Conservation (phyloP, 2,797 vertebrate species). For the Cirrhinus mrigala region DNA sequence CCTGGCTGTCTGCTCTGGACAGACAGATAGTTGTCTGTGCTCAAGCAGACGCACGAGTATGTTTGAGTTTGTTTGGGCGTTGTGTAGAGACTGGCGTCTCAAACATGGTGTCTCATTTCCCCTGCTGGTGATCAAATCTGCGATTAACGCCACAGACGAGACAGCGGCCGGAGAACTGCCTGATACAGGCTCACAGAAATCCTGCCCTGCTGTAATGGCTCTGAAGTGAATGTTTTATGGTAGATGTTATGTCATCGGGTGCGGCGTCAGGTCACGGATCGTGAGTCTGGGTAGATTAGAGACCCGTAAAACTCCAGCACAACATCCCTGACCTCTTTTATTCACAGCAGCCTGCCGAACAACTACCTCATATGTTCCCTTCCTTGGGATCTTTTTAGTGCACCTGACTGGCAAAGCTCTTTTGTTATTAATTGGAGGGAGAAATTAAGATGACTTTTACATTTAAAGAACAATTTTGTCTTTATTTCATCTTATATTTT, state of each 20-base stretch:
- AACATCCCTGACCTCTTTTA: conserved; percentile 27
- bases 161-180: conserved; percentile 7
- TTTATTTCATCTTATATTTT: not conserved
- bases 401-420: not conserved
- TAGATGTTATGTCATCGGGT: conserved; percentile 32
- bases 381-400: not conserved
- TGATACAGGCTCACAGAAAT: conserved; percentile 17
- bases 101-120: conserved; percentile 48
- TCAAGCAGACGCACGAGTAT: conserved; percentile 12
- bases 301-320: conserved; percentile 16
- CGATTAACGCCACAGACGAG: conserved; percentile 35
- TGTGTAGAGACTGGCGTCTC: conserved; percentile 39
- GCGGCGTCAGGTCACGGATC: conserved; percentile 29
- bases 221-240: conserved; percentile 37
- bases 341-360: conserved; percentile 10
- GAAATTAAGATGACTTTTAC: not conserved
- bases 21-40: conserved; percentile 33
- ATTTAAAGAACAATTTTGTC: not conserved
- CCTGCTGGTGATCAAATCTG: conserved; percentile 42
- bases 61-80: conserved; percentile 38
- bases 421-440: not conserved
- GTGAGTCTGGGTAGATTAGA: conserved; percentile 25
- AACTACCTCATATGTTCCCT: not conserved
- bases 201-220: not conserved
- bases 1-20: conserved; percentile 20